These are phyloP conservation scores for Alsophila aescularia DNA, from an alignment of 2,888 invertebrate genomes.

Conservation along the genomic window DNA sequence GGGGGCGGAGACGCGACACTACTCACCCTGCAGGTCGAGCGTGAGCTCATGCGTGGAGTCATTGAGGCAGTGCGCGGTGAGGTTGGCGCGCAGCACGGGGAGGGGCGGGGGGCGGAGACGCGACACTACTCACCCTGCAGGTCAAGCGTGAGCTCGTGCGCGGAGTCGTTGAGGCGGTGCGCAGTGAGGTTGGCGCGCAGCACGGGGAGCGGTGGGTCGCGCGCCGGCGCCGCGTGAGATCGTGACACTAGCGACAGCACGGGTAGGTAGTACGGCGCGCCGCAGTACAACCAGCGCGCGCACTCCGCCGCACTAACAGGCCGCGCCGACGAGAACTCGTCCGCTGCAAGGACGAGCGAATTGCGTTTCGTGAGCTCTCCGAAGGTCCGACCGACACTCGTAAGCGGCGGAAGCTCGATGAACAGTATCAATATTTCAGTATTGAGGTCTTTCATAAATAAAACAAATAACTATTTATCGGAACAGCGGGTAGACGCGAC, in stretches of 20 bases:
- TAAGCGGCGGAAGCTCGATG: too few species aligned
- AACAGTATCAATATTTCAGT: too few species aligned
- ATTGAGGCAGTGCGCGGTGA: constrained; percentile 20
- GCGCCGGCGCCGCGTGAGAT: constrained; percentile 83
- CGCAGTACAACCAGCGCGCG: constrained; percentile 88
- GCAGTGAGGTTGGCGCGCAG: constrained; percentile 15
- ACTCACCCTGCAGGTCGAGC: constrained; percentile 1
- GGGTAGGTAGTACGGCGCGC: constrained; percentile 91
- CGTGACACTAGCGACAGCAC: constrained; percentile 87
- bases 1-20: too few species aligned
- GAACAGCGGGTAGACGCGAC: too few species aligned
- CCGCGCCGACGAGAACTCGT: constrained; percentile 50
- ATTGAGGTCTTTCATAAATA: too few species aligned
- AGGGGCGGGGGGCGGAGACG: constrained; percentile 53
- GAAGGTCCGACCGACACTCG: too few species aligned
- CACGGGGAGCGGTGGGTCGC: constrained; percentile 28
- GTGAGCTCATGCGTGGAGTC: constrained; percentile 24
- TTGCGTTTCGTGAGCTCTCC: too few species aligned
- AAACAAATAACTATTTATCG: too few species aligned
- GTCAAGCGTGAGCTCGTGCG: constrained; percentile 17
- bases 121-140: constrained; percentile 43
- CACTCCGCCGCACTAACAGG: constrained; percentile 86
- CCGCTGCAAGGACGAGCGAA: too few species aligned
- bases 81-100: constrained; percentile 14
- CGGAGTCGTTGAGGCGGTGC: constrained; percentile 25